Base-by-base conservation (phyloP, 2,888 invertebrate genomes). In the Actias luna region DNA sequence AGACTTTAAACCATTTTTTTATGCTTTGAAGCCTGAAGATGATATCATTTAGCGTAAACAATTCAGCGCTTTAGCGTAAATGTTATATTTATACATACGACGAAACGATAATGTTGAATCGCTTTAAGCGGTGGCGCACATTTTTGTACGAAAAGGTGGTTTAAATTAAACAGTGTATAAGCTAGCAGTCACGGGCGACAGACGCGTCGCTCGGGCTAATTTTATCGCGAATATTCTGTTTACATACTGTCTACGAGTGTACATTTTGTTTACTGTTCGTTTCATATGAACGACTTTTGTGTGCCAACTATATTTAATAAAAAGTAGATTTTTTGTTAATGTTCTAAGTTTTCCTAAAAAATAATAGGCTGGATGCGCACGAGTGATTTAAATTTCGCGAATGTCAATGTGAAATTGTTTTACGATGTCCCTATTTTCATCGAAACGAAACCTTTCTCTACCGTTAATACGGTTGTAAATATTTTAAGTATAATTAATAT, bases 341-440 rank as follows among this genome's bases (percentile, higher is more conserved):
- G 1, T 42, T n/a, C 0, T 69, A 62, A 61, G 61, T 66, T 74
- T 65, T 70, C 59, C 65, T 57, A 78, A n/a, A n/a, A n/a, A 72
- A 76, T 79, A 80, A 79, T 73, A 69, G 68, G 70, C 72, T 83
- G 80, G 87, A 89, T 86, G 86, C 87, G 87, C 88, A 81, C 78
- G 84, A 88, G 84, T 86, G 84, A 75, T 77, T 81, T 74, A 78
- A 87, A 88, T 90, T 90, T 90, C 88, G 82, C 83, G 80, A 73
- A 70, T 76, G 71, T 71, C 64, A 73, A 72, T 79, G 70, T 72
- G 67, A 72, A 75, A 61, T 61, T 55, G 61, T 64, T 62, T 16
- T 59, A n/a, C 33, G 50, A 36, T 50, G 42, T 27, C 50, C 63
- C 61, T 59, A 60, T 63, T 55, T 61, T 63, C 59, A 42, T n/a